phyloP scores from a whole-genome alignment of 2,888 invertebrate genomes.

The Callyntrura sp. region DNA sequence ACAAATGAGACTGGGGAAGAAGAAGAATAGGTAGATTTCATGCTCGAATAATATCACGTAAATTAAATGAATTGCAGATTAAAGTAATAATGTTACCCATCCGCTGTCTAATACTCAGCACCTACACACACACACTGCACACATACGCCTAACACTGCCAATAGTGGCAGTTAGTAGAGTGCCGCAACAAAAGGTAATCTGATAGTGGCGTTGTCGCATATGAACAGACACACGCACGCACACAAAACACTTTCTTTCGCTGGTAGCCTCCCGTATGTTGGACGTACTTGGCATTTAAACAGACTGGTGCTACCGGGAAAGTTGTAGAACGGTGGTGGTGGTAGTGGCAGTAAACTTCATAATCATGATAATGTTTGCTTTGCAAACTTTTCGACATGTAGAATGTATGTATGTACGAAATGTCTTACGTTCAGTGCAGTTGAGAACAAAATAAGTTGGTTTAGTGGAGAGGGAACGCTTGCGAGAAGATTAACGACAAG shows the following conservation, averaged over 20 bases:
- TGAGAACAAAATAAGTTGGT: background rate
- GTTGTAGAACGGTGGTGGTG: background rate
- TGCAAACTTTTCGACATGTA: slow-evolving; percentile 20
- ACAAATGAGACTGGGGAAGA: background rate
- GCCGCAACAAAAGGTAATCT: slow-evolving; percentile 15
- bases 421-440: background rate
- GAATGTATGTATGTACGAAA: background rate
- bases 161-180: background rate
- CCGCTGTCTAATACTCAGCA: slow-evolving; percentile 19
- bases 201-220: slow-evolving; percentile 12
- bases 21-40: slow-evolving; percentile 6
- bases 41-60: background rate
- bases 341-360: background rate
- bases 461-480: background rate
- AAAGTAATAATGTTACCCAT: slow-evolving; percentile 31
- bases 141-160: slow-evolving; percentile 8
- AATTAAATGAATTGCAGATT: slow-evolving; percentile 45
- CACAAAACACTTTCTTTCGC: background rate
- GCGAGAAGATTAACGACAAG: background rate
- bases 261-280: background rate
- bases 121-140: background rate
- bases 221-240: background rate
- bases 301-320: background rate
- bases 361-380: slow-evolving; percentile 7
- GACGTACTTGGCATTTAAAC: background rate